Evolutionary conservation across 2,797 vertebrate species (phyloP), one percentile per base, ranked within the genome.

Genomic region (Eulemur coronatus): DNA sequence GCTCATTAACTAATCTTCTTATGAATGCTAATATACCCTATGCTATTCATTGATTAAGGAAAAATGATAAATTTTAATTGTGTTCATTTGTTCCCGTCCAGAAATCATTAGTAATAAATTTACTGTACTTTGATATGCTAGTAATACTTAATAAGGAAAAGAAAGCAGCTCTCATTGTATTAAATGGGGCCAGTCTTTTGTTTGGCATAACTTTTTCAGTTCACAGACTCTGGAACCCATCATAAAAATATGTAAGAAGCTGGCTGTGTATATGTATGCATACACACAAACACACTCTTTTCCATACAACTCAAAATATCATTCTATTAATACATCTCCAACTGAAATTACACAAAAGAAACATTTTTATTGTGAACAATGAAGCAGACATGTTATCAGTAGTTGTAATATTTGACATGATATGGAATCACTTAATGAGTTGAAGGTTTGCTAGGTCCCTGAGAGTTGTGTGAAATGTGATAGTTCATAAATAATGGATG

Each of bases 301-400:
- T 80, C 5, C 90, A 59, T 95, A 86, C 41, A 97, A 80, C 57
- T 46, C 72, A 97, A 97, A 84, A 33, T 17, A 95, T 89, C 33
- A 3, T 96, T 97, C 67, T 73, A 35, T n/a, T 9, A 35, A n/a
- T n/a, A 82, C 15, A 88, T 94, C 84, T 57, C 43, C 38, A 90
- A 91, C 11, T 92, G 63, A 97, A 89, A 96, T 96, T 78, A 92
- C 28, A 84, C 28, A 75, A 97, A 97, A 97, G 35, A 65, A 88
- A 43, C 3, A n/a, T 91, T 97, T 97, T 38, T 95, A 97, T 72
- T 80, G 86, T 80, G 43, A 98, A 96, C 76, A 46, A 96, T 12
- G 55, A 84, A 85, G 17, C 33, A 85, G 15, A 50, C 48, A 2
- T 92, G 87, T 96, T 97, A 59, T 59, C 12, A 59, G 28, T 59